Evolutionary conservation across 2,888 invertebrate species (phyloP), one percentile per base, ranked within the genome.

Genomic region (Volucella bombylans): DNA sequence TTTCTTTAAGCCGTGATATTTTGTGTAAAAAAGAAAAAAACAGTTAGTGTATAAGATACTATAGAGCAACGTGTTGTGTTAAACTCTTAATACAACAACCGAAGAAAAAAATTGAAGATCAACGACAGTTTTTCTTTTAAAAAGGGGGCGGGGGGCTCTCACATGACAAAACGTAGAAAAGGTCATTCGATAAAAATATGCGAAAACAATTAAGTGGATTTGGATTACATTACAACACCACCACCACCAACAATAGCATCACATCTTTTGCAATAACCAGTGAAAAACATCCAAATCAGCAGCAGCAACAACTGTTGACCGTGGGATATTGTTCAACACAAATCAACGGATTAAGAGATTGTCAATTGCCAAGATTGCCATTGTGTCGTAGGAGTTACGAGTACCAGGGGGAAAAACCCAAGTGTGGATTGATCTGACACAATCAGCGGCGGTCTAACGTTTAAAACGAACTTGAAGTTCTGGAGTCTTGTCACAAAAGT

Each of bases 71-170:
- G 72, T 59, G 69, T 64, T 79, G 79, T 31, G 39, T 41, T 41
- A 64, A 39, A 52, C 45, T 54, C 55, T 64, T 47, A 62, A 65
- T 64, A 73, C 68, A 55, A 62, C 62, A 78, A 39, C 45, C 52
- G 10, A 38, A 47, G 43, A 49, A 39, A 65, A 52, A 18, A 39
- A 67, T 49, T 47, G 18, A 59, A 8, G 8, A 23, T 50, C 74
- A 38, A 45, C 15, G 43, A 50, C 12, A 43, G n/a, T 54, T 10
- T 10, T 62, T 50, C 62, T 15, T 6, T 4, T 31, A 31, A 6
- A 31, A 74, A 79, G 83, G 83, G 83, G 83, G 83, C 83, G 83
- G 83, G 83, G 69, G 83, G 83, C 74, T 83, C 83, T 83, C 80
- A 65, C 15, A 69, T 59, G 31, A 49, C 61, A 43, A 14, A 50